Percentiles rank a stretch among this genome's conserved stretches.
Conservation (phyloP, 2,113 vertebrate species). For the Dromaius novaehollandiae region DNA sequence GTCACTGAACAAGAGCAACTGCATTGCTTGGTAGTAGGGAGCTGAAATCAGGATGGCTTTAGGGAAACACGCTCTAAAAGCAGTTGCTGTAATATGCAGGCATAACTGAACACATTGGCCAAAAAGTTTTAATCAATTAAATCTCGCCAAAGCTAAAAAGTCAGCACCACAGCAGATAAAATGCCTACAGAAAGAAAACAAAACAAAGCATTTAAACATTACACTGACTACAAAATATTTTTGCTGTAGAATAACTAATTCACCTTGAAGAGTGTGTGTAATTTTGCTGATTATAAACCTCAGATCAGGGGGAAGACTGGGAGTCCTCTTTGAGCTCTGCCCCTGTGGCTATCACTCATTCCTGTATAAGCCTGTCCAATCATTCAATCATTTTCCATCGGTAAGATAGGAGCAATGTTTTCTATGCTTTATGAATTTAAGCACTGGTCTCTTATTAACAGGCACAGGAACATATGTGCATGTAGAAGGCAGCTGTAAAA, state of each 20-base stretch:
- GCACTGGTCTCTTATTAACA: slow-evolving; percentile 16
- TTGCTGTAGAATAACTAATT: background rate
- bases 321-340: background rate
- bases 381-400: background rate
- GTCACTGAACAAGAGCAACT: slow-evolving; percentile 3
- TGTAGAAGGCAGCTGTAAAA: slow-evolving; percentile 43
- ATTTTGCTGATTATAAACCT: background rate
- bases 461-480: background rate
- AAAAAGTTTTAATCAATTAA: background rate
- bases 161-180: background rate
- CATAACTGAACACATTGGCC: background rate
- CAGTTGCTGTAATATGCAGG: background rate
- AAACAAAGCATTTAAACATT: background rate
- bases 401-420: background rate
- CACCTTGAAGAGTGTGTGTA: background rate
- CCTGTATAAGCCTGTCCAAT: background rate
- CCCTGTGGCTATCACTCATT: background rate
- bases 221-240: background rate
- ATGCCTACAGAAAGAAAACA: background rate
- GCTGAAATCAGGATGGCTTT: slow-evolving; percentile 4
- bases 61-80: slow-evolving; percentile 6
- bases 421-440: background rate
- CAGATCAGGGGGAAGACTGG: background rate
- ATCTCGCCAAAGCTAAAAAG: background rate
- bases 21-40: background rate